Percentiles rank a stretch among this genome's conserved stretches.
These are phyloP conservation scores for Hippocampus barbouri DNA, from an alignment of 2,113 vertebrate genomes.

Conservation along the genomic window DNA sequence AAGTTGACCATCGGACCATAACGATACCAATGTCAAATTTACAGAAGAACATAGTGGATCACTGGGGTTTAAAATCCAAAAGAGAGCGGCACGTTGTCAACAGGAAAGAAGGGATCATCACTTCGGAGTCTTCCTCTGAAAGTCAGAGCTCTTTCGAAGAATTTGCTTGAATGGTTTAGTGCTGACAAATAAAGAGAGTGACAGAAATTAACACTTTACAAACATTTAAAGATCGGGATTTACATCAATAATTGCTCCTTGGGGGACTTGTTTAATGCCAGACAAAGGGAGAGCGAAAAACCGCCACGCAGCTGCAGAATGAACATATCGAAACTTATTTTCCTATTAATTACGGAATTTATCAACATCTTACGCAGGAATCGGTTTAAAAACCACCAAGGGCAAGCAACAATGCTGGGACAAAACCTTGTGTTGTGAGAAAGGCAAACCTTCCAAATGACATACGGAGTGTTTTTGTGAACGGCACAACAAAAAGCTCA, in stretches of 20 bases:
- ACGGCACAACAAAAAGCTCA: constrained; percentile 29
- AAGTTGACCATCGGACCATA: neutral
- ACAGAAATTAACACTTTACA: neutral
- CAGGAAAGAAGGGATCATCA: constrained; percentile 23
- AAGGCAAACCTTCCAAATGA: constrained; percentile 11
- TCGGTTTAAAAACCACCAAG: neutral
- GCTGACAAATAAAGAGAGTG: constrained; percentile 5
- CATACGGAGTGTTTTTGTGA: constrained; percentile 26
- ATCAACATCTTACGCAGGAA: neutral
- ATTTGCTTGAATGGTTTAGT: constrained; percentile 46
- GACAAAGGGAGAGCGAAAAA: neutral
- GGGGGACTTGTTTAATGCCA: neutral
- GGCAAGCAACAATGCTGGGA: neutral
- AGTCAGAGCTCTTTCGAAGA: constrained; percentile 47
- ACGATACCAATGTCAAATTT: constrained; percentile 1
- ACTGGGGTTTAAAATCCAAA: constrained; percentile 5
- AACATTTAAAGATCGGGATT: neutral
- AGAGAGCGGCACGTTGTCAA: neutral
- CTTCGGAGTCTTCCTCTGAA: constrained; percentile 26
- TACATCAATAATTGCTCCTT: neutral
- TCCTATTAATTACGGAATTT: neutral
- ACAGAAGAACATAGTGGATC: constrained; percentile 1
- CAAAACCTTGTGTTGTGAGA: neutral
- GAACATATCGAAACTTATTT: neutral
- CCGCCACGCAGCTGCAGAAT: neutral